These are phyloP conservation scores for Barbus barbus DNA, from an alignment of 2,113 vertebrate genomes.

Conservation along the genomic window DNA sequence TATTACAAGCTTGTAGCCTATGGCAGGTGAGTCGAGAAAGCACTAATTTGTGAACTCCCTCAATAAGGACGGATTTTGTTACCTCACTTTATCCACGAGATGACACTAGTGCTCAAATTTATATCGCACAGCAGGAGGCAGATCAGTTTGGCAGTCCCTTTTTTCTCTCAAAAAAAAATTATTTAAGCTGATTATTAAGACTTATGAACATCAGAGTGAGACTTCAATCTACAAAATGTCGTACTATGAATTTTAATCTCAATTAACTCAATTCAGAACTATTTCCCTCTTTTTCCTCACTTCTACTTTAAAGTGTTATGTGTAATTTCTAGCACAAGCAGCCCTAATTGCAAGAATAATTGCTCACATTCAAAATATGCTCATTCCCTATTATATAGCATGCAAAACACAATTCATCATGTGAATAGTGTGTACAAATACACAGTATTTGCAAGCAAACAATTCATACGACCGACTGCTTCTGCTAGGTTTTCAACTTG, in stretches of 20 bases:
- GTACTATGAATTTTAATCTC: neutral
- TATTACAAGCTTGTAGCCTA: neutral
- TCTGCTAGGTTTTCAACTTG: neutral
- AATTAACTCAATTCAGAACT: neutral
- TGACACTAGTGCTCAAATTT: conserved; percentile 50
- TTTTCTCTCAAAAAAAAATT: neutral
- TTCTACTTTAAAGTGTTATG: neutral
- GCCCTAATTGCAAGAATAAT: neutral
- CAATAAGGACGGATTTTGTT: neutral
- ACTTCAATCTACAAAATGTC: neutral
- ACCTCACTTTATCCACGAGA: conserved; percentile 50
- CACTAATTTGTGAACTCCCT: neutral
- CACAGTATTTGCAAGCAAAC: neutral
- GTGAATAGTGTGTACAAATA: neutral
- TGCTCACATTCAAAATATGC: neutral
- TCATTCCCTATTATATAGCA: neutral
- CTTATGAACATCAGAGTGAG: neutral
- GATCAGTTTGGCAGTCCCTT: neutral
- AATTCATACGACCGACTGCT: too few relatives aligned
- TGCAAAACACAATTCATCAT: neutral
- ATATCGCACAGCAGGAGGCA: neutral
- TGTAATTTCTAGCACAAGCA: neutral
- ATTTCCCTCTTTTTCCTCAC: neutral
- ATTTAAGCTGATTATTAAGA: neutral
- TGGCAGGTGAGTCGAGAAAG: neutral